Conservation (phyloP, 2,113 vertebrate species). For the Dipodomys spectabilis region DNA sequence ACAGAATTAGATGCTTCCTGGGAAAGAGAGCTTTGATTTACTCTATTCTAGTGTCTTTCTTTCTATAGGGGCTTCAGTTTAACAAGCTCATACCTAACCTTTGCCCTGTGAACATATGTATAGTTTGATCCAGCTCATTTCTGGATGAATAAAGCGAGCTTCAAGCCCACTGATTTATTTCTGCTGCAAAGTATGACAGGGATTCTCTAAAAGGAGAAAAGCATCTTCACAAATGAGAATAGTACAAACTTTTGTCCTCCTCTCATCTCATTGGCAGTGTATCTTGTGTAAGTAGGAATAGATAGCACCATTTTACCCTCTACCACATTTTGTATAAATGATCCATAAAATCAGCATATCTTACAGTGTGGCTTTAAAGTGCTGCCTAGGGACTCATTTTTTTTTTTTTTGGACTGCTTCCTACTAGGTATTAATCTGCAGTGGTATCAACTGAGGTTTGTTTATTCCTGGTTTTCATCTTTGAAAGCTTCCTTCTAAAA, state of each 20-base stretch:
- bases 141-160: slow-evolving; percentile 17
- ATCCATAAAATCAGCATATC: neutral
- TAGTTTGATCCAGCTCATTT: slow-evolving; percentile 30
- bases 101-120: neutral
- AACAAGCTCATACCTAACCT: slow-evolving; percentile 45
- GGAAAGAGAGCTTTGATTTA: slow-evolving; percentile 39
- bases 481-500: slow-evolving; percentile 32
- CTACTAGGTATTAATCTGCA: neutral
- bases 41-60: neutral
- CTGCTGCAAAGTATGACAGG: neutral
- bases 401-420: neutral
- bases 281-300: neutral
- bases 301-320: neutral
- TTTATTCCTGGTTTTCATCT: slow-evolving; percentile 32
- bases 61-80: slow-evolving; percentile 20
- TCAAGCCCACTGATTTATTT: neutral
- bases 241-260: neutral
- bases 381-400: neutral
- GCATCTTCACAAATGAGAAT: neutral
- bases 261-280: neutral
- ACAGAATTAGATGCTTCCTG: slow-evolving; percentile 6
- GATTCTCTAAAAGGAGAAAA: neutral
- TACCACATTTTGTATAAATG: neutral
- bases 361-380: neutral
- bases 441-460: slow-evolving; percentile 20